These are phyloP conservation scores for Globodera rostochiensis DNA, from an alignment of 1,140 invertebrate species.

Conservation along the genomic window DNA sequence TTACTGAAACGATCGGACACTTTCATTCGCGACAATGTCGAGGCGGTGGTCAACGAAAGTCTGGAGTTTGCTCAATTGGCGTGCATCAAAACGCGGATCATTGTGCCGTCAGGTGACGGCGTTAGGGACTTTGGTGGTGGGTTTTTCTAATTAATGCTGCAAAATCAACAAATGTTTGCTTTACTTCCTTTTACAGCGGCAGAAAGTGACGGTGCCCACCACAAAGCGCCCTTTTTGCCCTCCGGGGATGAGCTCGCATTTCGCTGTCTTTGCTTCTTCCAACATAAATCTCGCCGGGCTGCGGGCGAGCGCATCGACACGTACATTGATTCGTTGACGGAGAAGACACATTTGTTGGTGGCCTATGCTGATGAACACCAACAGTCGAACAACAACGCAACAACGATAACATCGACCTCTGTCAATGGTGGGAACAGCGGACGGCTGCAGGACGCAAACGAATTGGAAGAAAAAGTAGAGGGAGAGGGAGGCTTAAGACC, in stretches of 20 bases:
- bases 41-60: slow-evolving; percentile 70
- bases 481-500: too few relatives aligned
- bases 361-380: background rate
- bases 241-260: background rate
- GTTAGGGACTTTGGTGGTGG: slow-evolving; percentile 9
- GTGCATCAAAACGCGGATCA: slow-evolving; percentile 69
- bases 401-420: background rate
- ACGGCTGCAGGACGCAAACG: slow-evolving; percentile 77
- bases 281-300: slow-evolving; percentile 20
- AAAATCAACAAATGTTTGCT: slow-evolving; percentile 24
- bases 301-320: slow-evolving; percentile 37
- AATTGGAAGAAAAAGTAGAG: slow-evolving; percentile 70
- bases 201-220: background rate
- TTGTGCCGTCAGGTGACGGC: slow-evolving; percentile 32
- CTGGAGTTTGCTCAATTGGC: slow-evolving; percentile 71
- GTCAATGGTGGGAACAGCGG: slow-evolving; percentile 39
- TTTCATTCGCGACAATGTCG: slow-evolving; percentile 52
- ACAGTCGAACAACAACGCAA: slow-evolving; percentile 10
- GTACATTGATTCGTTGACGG: slow-evolving; percentile 38
- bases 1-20: slow-evolving; percentile 52
- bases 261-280: background rate
- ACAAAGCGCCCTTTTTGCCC: background rate
- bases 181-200: too few relatives aligned
- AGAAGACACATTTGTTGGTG: slow-evolving; percentile 27
- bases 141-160: slow-evolving; percentile 8